Conservation (phyloP, 1,140 invertebrate genomes). For the Scaptodrosophila lebanonensis region DNA sequence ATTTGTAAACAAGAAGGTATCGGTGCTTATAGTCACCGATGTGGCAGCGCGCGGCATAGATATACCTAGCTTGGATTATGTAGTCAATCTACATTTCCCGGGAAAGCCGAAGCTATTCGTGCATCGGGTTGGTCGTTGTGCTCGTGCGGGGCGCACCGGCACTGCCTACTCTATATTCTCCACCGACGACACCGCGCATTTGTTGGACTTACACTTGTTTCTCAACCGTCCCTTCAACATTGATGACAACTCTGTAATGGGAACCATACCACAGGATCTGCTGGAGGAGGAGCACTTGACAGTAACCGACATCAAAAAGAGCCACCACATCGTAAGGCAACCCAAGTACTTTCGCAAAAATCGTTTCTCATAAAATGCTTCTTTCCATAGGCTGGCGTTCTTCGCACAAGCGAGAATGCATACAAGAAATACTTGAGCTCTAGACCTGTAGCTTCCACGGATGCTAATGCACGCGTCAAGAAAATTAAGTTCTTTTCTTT, state of each 20-base stretch:
- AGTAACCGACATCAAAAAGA: conserved; percentile 86
- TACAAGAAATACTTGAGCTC: conserved; percentile 94
- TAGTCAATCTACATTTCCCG: conserved; percentile 99
- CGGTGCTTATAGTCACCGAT: conserved; percentile 95
- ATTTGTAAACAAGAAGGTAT: conserved; percentile 88
- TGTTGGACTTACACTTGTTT: conserved; percentile 96
- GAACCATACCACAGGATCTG: conserved; percentile 87
- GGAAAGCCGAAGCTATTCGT: conserved; percentile 98
- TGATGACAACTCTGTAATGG: conserved; percentile 78
- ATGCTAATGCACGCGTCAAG: conserved; percentile 91
- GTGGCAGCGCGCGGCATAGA: conserved; percentile 98
- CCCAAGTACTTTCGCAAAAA: not conserved
- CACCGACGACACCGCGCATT: conserved; percentile 93
- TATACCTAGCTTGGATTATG: conserved; percentile 96
- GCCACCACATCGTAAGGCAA: conserved; percentile 85
- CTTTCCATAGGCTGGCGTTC: conserved; percentile 82
- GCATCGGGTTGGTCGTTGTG: conserved; percentile 98
- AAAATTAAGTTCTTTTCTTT: conserved; percentile 73
- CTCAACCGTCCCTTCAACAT: conserved; percentile 86
- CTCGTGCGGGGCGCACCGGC: conserved; percentile 93
- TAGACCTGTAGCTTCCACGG: conserved; percentile 89
- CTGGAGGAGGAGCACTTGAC: conserved; percentile 91
- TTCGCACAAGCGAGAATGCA: conserved; percentile 89
- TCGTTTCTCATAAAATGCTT: not conserved
- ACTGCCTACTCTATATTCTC: conserved; percentile 92